Conservation (phyloP, 2,888 invertebrate genomes). For the Ptycholaimellus sp. region DNA sequence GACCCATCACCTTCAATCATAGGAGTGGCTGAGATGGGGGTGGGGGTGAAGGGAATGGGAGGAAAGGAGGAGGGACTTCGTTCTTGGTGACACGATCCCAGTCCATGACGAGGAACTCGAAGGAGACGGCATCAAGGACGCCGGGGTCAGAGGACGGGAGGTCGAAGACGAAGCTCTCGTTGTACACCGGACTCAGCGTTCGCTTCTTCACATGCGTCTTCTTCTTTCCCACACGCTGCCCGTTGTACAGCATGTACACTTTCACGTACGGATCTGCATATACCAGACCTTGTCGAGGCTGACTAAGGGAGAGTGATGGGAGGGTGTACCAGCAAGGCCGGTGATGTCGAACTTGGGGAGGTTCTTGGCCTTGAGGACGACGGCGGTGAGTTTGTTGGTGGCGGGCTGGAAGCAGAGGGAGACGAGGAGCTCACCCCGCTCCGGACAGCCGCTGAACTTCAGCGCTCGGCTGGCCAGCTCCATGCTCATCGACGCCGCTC, state of each 20-base stretch:
- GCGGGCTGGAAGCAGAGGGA: conserved; percentile 95
- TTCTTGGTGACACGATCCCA: conserved; percentile 97
- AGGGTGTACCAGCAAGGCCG: conserved; percentile 12
- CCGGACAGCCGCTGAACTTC: not conserved
- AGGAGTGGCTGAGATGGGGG: too few relatives aligned
- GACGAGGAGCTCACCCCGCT: conserved; percentile 68
- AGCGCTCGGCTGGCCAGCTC: conserved; percentile 5
- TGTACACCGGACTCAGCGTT: conserved; percentile 89
- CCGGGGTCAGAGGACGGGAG: conserved; percentile 42
- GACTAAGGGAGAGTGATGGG: too few relatives aligned
- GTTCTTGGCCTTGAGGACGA: conserved; percentile 83
- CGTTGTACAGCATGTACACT: conserved; percentile 81
- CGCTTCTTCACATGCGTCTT: conserved; percentile 96
- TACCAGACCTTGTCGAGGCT: too few relatives aligned
- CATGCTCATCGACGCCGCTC: conserved; percentile 9
- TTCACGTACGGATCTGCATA: conserved; percentile 75
- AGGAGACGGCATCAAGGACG: conserved; percentile 36
- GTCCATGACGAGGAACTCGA: conserved; percentile 68
- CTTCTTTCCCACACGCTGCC: conserved; percentile 92
- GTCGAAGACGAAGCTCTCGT: conserved; percentile 93
- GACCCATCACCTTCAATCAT: conserved; percentile 80
- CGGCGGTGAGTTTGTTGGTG: conserved; percentile 75
- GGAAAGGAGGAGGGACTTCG: too few relatives aligned
- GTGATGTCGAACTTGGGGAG: conserved; percentile 70
- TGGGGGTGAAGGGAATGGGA: too few relatives aligned